Percentiles rank a stretch among this genome's conserved stretches.
Evolutionary conservation across 2,113 vertebrate genomes (phyloP).

Genomic region (Poicephalus meyeri): DNA sequence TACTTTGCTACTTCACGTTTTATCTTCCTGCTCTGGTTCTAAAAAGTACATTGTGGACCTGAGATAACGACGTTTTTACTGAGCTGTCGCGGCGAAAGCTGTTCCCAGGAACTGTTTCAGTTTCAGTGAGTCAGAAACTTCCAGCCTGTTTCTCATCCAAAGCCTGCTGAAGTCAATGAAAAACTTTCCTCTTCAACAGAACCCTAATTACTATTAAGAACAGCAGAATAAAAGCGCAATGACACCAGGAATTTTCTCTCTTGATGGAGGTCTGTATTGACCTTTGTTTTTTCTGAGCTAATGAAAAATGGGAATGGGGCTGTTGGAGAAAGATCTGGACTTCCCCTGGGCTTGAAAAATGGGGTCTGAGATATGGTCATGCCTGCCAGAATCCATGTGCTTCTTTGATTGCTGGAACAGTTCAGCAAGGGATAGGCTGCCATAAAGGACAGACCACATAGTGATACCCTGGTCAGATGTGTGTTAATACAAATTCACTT

Average conservation of each 20-base stretch:
- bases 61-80: background rate
- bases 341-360: background rate
- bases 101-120: constrained; percentile 17
- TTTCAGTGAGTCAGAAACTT: background rate
- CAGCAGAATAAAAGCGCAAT: background rate
- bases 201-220: background rate
- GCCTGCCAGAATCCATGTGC: background rate
- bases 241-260: background rate
- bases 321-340: background rate
- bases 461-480: fast-evolving
- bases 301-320: background rate
- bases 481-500: background rate
- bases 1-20: constrained; percentile 27
- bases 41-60: background rate
- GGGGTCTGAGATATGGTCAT: background rate
- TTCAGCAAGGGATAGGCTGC: background rate
- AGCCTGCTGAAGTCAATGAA: constrained; percentile 1
- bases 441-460: background rate
- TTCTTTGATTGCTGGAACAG: background rate
- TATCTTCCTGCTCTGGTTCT: background rate
- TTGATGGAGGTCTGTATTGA: background rate
- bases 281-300: background rate
- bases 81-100: constrained; percentile 10
- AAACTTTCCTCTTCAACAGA: background rate
- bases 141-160: background rate